Evolutionary conservation across 1,140 invertebrate species (phyloP).

Genomic region (Megalonaias nervosa): DNA sequence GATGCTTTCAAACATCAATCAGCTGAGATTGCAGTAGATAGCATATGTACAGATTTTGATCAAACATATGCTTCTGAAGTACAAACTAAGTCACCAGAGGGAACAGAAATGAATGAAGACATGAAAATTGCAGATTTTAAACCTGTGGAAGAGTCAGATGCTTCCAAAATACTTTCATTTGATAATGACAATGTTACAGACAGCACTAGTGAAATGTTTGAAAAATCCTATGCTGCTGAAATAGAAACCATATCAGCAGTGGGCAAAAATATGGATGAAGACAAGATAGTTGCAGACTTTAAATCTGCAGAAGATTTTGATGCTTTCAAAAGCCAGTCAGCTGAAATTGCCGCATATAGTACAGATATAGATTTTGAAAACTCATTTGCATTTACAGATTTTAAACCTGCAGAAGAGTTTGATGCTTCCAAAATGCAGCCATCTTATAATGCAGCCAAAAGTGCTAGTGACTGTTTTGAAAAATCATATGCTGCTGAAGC

Average conservation of each 20-base stretch:
- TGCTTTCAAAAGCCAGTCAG: not conserved
- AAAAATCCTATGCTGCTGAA: not conserved
- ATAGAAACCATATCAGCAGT: not conserved
- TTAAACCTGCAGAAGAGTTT: not conserved
- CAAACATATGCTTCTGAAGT: too few species aligned
- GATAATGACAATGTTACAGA: not conserved
- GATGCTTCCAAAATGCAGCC: not conserved
- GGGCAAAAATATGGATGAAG: not conserved
- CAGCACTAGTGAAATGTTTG: not conserved
- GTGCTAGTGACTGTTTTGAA: not conserved
- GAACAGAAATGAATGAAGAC: not conserved
- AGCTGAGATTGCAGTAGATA: too few species aligned
- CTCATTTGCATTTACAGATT: not conserved
- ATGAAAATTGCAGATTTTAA: too few species aligned
- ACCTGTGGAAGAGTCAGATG: too few species aligned
- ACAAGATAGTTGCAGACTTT: not conserved
- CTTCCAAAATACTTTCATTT: too few species aligned
- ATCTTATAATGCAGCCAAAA: conserved; percentile 2
- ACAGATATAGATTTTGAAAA: too few species aligned
- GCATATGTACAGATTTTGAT: too few species aligned
- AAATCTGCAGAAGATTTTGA: conserved; percentile 1
- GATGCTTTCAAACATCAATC: too few species aligned
- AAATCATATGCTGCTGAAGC: too few species aligned
- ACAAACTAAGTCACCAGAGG: not conserved
- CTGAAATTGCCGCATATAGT: too few species aligned